Conservation (phyloP, 2,888 invertebrate species). For the Candidula unifasciata region DNA sequence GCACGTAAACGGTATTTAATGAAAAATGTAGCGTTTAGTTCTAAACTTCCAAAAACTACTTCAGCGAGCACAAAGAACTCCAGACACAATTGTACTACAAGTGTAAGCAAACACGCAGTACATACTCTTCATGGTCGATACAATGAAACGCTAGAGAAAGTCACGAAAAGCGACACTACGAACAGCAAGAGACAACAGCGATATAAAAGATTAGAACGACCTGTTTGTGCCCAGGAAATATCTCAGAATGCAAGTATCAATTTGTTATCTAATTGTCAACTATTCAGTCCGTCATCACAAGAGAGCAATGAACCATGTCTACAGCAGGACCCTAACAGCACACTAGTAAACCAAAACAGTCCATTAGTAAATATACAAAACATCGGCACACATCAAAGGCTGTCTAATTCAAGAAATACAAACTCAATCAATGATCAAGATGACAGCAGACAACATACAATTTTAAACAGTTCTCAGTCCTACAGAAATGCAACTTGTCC, state of each 20-base stretch:
- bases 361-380: not conserved
- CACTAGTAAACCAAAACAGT: not conserved
- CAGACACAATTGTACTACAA: not conserved
- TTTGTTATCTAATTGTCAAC: not conserved
- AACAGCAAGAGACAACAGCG: not conserved
- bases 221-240: not conserved
- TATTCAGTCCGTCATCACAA: not conserved
- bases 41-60: not conserved
- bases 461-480: no score
- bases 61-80: not conserved
- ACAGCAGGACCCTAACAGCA: not conserved
- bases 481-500: not conserved
- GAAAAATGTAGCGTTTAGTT: not conserved
- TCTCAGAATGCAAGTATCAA: not conserved
- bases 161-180: not conserved
- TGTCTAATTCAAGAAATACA: no score
- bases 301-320: not conserved
- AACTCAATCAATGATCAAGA: no score
- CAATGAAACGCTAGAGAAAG: no score
- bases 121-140: no score
- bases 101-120: not conserved
- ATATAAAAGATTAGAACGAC: constrained; percentile 10
- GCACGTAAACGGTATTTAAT: not conserved
- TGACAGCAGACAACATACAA: no score
- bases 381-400: not conserved